phyloP scores from a whole-genome alignment of 2,113 vertebrate species.

The Engystomops pustulosus region DNA sequence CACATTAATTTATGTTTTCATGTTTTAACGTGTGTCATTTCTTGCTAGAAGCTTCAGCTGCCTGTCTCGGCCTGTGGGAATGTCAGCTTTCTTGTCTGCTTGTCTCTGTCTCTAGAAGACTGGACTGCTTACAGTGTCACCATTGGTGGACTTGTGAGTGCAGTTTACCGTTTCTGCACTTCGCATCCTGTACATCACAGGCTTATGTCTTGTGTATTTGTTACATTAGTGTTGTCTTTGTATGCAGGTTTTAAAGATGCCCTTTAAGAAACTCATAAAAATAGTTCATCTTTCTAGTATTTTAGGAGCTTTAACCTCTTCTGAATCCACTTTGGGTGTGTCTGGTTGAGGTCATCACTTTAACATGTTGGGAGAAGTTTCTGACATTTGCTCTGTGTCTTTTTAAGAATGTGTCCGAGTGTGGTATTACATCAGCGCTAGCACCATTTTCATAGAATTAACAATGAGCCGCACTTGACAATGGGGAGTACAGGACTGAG shows the following conservation, averaged over 20 bases:
- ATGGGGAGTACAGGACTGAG: conserved; percentile 33
- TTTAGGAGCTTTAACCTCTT: not conserved
- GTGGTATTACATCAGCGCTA: conserved; percentile 42
- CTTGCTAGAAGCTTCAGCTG: too few species aligned
- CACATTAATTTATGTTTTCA: too few species aligned
- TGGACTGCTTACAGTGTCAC: too few species aligned
- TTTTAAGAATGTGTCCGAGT: conserved; percentile 34
- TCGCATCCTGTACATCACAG: too few species aligned
- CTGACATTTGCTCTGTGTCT: conserved; percentile 34
- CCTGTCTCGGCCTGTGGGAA: too few species aligned
- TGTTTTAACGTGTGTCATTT: too few species aligned
- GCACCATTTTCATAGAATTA: conserved; percentile 28
- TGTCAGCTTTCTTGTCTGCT: too few species aligned
- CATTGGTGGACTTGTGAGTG: too few species aligned
- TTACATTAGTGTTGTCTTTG: not conserved
- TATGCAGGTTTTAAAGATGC: not conserved
- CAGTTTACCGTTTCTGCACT: too few species aligned
- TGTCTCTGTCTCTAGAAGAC: too few species aligned
- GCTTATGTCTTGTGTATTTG: not conserved
- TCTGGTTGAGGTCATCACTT: conserved; percentile 24
- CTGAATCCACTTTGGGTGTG: conserved; percentile 29
- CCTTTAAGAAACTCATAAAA: not conserved
- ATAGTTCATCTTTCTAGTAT: not conserved
- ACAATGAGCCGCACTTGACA: conserved; percentile 28
- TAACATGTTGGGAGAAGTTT: conserved; percentile 36